These are phyloP conservation scores for Melanerpes formicivorus DNA, from an alignment of 2,113 vertebrate genomes.

Conservation along the genomic window DNA sequence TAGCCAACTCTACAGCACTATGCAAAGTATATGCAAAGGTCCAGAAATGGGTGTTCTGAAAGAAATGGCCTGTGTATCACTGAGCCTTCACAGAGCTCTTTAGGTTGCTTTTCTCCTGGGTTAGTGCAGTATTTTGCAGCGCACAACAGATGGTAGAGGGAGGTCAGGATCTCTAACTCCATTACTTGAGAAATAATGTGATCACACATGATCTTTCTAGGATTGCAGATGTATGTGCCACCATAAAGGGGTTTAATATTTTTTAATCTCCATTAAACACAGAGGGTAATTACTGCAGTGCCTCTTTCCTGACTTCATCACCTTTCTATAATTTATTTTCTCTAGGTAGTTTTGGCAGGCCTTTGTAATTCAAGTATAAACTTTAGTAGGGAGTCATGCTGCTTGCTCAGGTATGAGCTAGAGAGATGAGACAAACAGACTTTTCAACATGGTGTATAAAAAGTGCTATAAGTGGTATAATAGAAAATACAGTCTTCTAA, in stretches of 20 bases:
- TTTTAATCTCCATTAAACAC: neutral
- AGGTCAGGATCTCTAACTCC: slow-evolving; percentile 33
- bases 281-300: neutral
- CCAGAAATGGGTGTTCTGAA: neutral
- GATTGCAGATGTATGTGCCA: neutral
- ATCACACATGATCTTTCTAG: slow-evolving; percentile 19
- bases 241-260: neutral
- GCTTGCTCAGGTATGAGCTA: neutral
- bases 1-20: neutral
- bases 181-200: slow-evolving; percentile 17
- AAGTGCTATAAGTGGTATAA: neutral
- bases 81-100: neutral
- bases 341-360: neutral
- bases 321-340: neutral
- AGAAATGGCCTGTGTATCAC: neutral
- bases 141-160: slow-evolving; percentile 42
- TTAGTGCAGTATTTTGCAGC: neutral
- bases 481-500: slow-evolving; percentile 10
- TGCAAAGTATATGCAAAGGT: neutral
- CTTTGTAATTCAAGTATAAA: neutral
- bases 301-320: neutral
- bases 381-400: neutral
- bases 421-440: slow-evolving; percentile 19
- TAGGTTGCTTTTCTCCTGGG: neutral
- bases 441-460: neutral